phyloP scores from a whole-genome alignment of 2,113 vertebrate species.

The Labeo rohita region DNA sequence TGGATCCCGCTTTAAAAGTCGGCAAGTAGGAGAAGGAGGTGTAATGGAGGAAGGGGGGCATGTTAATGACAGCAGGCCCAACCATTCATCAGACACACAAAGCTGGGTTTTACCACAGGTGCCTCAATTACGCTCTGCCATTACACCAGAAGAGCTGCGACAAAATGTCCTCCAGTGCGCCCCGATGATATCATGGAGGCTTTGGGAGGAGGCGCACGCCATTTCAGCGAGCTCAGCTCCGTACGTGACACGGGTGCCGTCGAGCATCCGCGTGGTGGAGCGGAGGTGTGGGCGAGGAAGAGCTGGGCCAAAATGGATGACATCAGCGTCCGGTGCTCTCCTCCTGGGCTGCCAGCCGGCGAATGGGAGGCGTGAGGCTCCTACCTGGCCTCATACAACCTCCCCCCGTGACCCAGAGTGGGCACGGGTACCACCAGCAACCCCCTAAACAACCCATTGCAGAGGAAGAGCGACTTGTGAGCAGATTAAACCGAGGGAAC shows the following conservation, averaged over 20 bases:
- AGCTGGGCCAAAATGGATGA: slow-evolving; percentile 42
- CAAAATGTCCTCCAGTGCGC: slow-evolving; percentile 54
- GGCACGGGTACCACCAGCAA: slow-evolving; percentile 56
- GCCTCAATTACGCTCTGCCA: slow-evolving; percentile 48
- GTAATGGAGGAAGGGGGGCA: slow-evolving; percentile 31
- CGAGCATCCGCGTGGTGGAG: not conserved
- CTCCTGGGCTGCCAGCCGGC: slow-evolving; percentile 42
- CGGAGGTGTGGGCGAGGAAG: slow-evolving; percentile 9
- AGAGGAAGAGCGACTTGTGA: slow-evolving; percentile 55
- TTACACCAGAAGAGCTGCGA: slow-evolving; percentile 37
- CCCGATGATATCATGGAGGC: slow-evolving; percentile 39
- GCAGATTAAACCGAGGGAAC: slow-evolving; percentile 57
- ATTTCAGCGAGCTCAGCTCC: slow-evolving; percentile 30
- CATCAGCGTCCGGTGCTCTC: slow-evolving; percentile 47
- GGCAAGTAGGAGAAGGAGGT: slow-evolving; percentile 61
- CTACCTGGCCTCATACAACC: slow-evolving; percentile 41
- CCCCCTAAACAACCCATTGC: slow-evolving; percentile 64
- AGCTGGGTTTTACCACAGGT: slow-evolving; percentile 71
- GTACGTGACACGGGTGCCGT: slow-evolving; percentile 1
- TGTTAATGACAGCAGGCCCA: slow-evolving; percentile 62
- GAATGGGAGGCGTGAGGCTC: slow-evolving; percentile 24
- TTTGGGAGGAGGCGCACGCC: slow-evolving; percentile 7
- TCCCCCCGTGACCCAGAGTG: slow-evolving; percentile 58
- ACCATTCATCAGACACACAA: slow-evolving; percentile 63
- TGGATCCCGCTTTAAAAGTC: slow-evolving; percentile 59